Evolutionary conservation across 2,113 vertebrate genomes (phyloP).

Genomic region (Bettongia penicillata): DNA sequence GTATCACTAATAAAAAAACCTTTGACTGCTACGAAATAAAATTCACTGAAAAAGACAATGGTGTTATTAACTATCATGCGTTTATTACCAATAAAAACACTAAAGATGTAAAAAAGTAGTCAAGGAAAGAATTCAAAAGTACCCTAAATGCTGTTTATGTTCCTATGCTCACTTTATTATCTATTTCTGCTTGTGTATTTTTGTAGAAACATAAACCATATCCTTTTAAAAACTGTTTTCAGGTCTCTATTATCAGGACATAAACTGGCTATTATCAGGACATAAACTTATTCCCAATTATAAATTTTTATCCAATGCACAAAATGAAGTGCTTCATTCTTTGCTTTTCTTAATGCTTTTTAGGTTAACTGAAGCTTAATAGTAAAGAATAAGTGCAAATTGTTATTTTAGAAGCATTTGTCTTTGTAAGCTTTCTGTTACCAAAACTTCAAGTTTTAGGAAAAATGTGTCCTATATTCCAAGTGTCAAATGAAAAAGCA

Average conservation of each 20-base stretch:
- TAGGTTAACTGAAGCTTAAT: neutral
- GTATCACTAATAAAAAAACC: neutral
- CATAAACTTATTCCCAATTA: constrained; percentile 10
- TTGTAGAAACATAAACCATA: constrained; percentile 37
- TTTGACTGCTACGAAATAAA: neutral
- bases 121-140: neutral
- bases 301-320: constrained; percentile 25
- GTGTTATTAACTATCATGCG: neutral
- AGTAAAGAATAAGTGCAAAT: neutral
- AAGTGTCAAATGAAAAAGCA: neutral
- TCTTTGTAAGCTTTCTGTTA: neutral
- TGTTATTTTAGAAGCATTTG: neutral
- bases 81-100: neutral
- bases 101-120: neutral
- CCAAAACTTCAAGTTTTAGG: neutral
- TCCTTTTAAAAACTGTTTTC: constrained; percentile 14
- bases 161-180: neutral
- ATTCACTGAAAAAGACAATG: neutral
- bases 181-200: neutral
- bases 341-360: neutral
- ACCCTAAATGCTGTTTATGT: neutral
- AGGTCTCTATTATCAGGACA: constrained; percentile 1
- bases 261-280: constrained; percentile 5
- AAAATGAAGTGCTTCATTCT: constrained; percentile 12
- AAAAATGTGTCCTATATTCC: neutral